Conservation (phyloP, 2,797 vertebrate genomes). For the Coregonus suidteri region DNA sequence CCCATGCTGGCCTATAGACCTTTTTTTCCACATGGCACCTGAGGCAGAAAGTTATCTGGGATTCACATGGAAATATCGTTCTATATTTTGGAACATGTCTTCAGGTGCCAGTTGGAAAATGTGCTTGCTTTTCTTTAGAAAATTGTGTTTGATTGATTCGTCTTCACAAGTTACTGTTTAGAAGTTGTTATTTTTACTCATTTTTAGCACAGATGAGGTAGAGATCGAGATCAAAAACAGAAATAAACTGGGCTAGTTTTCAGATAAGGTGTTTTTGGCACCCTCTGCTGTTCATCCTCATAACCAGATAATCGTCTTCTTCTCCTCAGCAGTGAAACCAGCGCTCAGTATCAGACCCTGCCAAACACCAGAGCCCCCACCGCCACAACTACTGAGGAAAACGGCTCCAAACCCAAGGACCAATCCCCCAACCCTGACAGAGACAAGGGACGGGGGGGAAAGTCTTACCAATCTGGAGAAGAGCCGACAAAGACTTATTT, state of each 20-base stretch:
- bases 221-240: background rate
- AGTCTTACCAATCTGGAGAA: conserved; percentile 87
- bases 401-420: conserved; percentile 75
- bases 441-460: conserved; percentile 77
- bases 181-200: background rate
- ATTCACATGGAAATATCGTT: background rate
- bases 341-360: conserved; percentile 64
- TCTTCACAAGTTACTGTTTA: background rate
- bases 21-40: conserved; percentile 30
- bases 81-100: background rate
- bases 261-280: background rate
- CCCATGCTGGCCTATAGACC: conserved; percentile 1
- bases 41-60: background rate
- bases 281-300: conserved; percentile 17
- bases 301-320: background rate
- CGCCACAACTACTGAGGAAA: conserved; percentile 77
- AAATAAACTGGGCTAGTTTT: background rate
- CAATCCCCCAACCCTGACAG: conserved; percentile 70
- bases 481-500: conserved; percentile 93
- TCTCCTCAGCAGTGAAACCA: conserved; percentile 49
- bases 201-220: background rate
- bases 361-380: conserved; percentile 74
- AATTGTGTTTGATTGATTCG: background rate
- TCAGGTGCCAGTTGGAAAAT: conserved; percentile 23
- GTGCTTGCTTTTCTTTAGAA: conserved; percentile 6